These are phyloP conservation scores for Pseudochaenichthys georgianus DNA, from an alignment of 2,797 vertebrate species.

Conservation along the genomic window DNA sequence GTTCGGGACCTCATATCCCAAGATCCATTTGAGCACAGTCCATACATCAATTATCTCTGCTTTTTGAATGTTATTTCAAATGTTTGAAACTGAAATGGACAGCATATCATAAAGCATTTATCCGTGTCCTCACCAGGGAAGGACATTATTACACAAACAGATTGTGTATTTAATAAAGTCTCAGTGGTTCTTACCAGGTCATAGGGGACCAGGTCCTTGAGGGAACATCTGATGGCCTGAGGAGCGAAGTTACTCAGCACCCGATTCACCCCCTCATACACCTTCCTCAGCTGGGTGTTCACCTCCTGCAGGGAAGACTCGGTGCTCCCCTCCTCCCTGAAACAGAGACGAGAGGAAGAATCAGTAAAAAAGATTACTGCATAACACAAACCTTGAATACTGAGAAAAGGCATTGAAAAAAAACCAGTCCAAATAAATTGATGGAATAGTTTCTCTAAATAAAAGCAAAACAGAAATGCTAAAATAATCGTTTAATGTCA, in stretches of 20 bases:
- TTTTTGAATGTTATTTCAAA: neutral
- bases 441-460: neutral
- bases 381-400: too few species aligned
- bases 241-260: slow-evolving; percentile 66
- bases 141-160: neutral
- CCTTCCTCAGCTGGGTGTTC: slow-evolving; percentile 74
- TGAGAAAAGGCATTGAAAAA: neutral
- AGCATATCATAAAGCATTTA: neutral
- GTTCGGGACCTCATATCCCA: too few species aligned
- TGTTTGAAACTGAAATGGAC: neutral
- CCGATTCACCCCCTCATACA: neutral
- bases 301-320: slow-evolving; percentile 51
- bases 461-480: neutral
- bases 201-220: slow-evolving; percentile 83
- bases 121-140: neutral
- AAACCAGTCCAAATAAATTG: neutral
- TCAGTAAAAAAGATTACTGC: too few species aligned
- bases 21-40: too few species aligned
- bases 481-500: too few species aligned
- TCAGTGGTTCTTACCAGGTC: slow-evolving; percentile 70
- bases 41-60: neutral
- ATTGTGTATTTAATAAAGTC: rapidly evolving
- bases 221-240: slow-evolving; percentile 82
- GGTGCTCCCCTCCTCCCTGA: slow-evolving; percentile 34
- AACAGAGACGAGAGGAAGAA: neutral